Evolutionary conservation across 1,140 invertebrate species (phyloP).

Genomic region (Neelides sp.): DNA sequence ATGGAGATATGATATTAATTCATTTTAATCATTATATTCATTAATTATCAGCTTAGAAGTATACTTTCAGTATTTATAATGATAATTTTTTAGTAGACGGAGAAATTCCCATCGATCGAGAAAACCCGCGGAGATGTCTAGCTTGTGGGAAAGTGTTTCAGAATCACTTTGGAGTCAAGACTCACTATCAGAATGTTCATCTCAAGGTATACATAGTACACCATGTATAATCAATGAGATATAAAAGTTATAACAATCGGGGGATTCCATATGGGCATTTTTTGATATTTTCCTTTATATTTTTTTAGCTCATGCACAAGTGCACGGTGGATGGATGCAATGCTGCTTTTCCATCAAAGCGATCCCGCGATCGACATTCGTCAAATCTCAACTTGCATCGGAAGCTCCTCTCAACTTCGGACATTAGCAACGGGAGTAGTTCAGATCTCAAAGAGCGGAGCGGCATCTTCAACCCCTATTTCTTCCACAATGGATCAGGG

Average conservation of each 20-base stretch:
- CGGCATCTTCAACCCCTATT: conserved; percentile 13
- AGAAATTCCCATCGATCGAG: conserved; percentile 27
- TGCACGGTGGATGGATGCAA: conserved; percentile 93
- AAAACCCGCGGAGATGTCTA: conserved; percentile 55
- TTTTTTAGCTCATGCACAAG: conserved; percentile 64
- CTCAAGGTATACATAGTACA: no score
- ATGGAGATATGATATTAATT: not conserved
- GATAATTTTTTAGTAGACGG: conserved; percentile 6
- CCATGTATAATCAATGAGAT: no score
- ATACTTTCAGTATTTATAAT: not conserved
- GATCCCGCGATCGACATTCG: conserved; percentile 82
- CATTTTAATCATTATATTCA: not conserved
- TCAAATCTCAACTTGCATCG: conserved; percentile 82
- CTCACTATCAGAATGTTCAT: conserved; percentile 90
- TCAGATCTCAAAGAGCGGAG: conserved; percentile 8
- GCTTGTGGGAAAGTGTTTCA: conserved; percentile 88
- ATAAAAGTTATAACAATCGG: no score
- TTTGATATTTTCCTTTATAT: conserved; percentile 7
- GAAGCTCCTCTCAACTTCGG: conserved; percentile 65
- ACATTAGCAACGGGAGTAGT: conserved; percentile 11
- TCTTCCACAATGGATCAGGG: conserved; percentile 13
- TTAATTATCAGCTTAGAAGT: not conserved
- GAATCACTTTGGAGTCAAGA: conserved; percentile 88
- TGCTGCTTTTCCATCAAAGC: conserved; percentile 86
- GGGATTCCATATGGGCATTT: conserved; percentile 5